phyloP scores from a whole-genome alignment of 1,140 invertebrate genomes.

The Drosophila seguyi region DNA sequence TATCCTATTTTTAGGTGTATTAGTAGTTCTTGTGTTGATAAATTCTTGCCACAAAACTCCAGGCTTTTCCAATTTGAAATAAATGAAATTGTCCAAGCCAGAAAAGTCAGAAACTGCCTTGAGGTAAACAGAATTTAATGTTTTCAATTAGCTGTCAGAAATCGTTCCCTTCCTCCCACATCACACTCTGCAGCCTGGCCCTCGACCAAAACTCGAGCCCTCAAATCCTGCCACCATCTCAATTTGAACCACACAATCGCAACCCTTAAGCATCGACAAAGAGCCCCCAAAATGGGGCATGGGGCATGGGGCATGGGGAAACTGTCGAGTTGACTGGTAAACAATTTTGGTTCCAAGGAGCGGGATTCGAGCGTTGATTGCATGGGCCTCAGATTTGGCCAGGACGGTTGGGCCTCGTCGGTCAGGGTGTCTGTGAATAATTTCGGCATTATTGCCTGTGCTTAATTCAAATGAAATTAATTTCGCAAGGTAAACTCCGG shows the following conservation, averaged over 20 bases:
- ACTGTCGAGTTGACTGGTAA: conserved; percentile 53
- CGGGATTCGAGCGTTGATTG: conserved; percentile 58
- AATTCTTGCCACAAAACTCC: background rate
- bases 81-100: conserved; percentile 14
- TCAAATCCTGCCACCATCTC: conserved; percentile 30
- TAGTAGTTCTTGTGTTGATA: background rate
- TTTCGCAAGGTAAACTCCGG: conserved; percentile 76
- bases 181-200: conserved; percentile 1
- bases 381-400: conserved; percentile 34
- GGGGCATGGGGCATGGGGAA: background rate
- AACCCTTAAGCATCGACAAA: conserved; percentile 54
- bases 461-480: conserved; percentile 83
- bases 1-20: background rate
- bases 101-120: conserved; percentile 19
- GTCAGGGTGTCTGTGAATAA: conserved; percentile 77
- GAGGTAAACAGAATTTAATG: conserved; percentile 69
- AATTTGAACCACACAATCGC: conserved; percentile 44
- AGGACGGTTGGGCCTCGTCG: conserved; percentile 20
- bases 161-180: conserved; percentile 29
- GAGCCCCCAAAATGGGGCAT: conserved; percentile 27
- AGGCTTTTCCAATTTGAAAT: background rate
- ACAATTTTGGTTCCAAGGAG: conserved; percentile 38
- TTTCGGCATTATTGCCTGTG: conserved; percentile 81
- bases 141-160: conserved; percentile 80
- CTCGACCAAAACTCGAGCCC: conserved; percentile 2